Conservation (phyloP, 2,113 vertebrate species). For the Gallinago jamesoni region DNA sequence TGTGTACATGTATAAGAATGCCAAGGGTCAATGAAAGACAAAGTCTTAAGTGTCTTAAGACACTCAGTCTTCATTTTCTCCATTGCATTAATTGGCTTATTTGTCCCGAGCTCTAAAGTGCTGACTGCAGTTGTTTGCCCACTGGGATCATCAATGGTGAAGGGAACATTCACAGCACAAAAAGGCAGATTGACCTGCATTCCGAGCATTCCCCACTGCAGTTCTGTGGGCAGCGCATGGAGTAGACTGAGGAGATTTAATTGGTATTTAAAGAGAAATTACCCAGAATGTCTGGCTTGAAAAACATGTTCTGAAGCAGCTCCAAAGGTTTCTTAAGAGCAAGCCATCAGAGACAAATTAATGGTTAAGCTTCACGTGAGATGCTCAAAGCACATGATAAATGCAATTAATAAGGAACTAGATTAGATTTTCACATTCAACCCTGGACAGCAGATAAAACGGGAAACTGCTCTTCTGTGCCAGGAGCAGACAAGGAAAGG, state of each 20-base stretch:
- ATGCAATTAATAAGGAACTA: conserved; percentile 17
- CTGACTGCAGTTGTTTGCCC: neutral
- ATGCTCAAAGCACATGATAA: neutral
- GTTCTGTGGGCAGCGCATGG: neutral
- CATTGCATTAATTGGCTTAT: neutral
- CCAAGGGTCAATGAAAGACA: neutral
- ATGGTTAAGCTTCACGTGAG: neutral
- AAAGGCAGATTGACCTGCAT: neutral
- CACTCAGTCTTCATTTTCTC: neutral
- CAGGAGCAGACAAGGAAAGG: neutral
- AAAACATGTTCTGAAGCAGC: neutral
- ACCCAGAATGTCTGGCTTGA: neutral
- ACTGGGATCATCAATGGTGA: neutral
- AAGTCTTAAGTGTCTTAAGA: neutral
- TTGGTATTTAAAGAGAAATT: neutral
- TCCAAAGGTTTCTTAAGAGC: conserved; percentile 2
- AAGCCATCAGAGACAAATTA: neutral
- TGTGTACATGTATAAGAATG: neutral
- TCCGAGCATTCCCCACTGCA: neutral
- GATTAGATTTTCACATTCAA: conserved; percentile 1
- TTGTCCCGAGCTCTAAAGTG: neutral
- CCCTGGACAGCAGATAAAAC: neutral
- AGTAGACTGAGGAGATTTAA: neutral
- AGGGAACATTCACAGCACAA: neutral
- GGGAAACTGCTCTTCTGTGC: neutral